phyloP scores from a whole-genome alignment of 2,888 invertebrate genomes.

The Polydrusus tereticollis region DNA sequence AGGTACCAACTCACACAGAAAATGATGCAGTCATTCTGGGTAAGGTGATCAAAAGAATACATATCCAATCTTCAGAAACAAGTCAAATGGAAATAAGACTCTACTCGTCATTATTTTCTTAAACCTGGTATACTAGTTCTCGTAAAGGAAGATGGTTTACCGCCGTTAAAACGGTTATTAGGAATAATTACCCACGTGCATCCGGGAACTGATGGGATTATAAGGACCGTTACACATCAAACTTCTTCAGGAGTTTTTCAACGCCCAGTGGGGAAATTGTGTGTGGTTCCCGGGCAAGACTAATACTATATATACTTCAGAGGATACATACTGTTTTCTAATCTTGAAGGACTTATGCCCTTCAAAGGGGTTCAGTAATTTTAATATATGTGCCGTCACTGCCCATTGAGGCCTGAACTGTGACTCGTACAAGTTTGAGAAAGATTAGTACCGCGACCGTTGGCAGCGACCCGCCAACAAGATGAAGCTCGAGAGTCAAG shows the following conservation, averaged over 20 bases:
- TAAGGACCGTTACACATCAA: constrained; percentile 10
- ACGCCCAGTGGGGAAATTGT: constrained; percentile 7
- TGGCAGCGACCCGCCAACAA: too few species aligned
- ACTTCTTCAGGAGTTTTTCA: background rate
- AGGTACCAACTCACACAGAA: constrained; percentile 2
- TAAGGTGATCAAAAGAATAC: constrained; percentile 22
- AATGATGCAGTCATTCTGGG: constrained; percentile 22
- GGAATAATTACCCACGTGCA: background rate
- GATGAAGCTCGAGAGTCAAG: too few species aligned
- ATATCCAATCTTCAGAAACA: constrained; percentile 17
- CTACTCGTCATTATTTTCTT: background rate
- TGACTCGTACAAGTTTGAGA: too few species aligned
- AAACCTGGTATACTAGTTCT: constrained; percentile 20
- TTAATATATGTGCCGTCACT: background rate
- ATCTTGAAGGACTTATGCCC: background rate
- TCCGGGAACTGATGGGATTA: background rate
- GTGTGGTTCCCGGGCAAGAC: constrained; percentile 3
- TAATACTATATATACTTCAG: background rate
- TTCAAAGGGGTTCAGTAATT: background rate
- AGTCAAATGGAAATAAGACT: constrained; percentile 17
- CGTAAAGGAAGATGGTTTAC: constrained; percentile 10
- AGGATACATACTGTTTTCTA: background rate
- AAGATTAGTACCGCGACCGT: too few species aligned
- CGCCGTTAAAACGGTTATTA: constrained; percentile 8
- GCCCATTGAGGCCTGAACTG: too few species aligned